These are phyloP conservation scores for Chloroceryle aenea DNA, from an alignment of 2,113 vertebrate genomes.

Conservation along the genomic window DNA sequence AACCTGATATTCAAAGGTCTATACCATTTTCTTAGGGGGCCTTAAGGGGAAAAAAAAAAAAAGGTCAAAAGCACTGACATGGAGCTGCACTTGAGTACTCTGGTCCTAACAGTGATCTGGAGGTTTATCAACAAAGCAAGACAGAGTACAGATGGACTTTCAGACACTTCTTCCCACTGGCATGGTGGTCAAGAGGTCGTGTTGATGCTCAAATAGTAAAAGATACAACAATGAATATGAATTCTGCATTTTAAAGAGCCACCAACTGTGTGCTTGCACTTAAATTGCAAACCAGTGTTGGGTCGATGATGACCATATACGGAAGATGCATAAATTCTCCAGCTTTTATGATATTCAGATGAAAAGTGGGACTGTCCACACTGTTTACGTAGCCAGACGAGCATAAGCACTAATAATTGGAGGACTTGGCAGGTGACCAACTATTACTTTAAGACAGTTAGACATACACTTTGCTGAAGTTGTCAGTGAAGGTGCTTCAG, in stretches of 20 bases:
- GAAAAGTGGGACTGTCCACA: neutral
- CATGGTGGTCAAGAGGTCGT: neutral
- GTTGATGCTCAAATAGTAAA: neutral
- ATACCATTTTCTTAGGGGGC: neutral
- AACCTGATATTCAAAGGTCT: neutral
- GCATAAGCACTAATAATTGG: neutral
- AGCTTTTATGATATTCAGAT: neutral
- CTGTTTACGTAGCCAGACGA: neutral
- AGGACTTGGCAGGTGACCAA: neutral
- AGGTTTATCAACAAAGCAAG: neutral
- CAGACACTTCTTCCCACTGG: neutral
- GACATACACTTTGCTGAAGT: neutral
- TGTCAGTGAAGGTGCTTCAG: neutral
- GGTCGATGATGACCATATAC: neutral
- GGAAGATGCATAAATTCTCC: neutral
- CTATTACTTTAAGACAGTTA: neutral
- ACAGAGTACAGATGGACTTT: neutral
- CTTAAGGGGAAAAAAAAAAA: neutral
- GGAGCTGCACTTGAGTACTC: neutral
- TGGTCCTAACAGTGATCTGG: neutral
- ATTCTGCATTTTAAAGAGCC: neutral
- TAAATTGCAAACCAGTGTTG: neutral
- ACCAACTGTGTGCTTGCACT: rapidly evolving
- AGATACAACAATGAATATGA: neutral
- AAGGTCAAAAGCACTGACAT: neutral